Evolutionary conservation across 2,113 vertebrate species (phyloP), one percentile per base, ranked within the genome.

Genomic region (Aplodontia rufa): DNA sequence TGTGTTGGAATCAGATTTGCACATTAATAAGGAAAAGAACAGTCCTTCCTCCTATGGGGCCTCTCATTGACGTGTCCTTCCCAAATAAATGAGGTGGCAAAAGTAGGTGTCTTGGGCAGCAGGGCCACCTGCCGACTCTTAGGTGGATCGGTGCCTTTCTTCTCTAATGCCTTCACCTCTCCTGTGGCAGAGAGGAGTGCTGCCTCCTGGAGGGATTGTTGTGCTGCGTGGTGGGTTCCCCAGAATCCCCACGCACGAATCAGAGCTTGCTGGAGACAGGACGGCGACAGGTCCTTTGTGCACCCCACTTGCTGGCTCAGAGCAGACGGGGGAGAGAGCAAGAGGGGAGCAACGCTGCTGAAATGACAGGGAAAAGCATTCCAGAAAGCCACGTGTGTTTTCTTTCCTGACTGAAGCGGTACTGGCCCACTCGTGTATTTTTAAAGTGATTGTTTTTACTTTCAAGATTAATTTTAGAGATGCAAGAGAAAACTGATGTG

Each of bases 371-470:
- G 12, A 5, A 64, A 74, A 13, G 16, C 8, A 10, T 75, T 55
- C 40, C 28, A 22, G n/a, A 72, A 91, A 85, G 37, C 35, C 22
- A 5, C 3, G 22, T 4, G 2, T 32, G n/a, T 3, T 32, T 6
- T 62, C 8, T 49, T 20, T 76, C 26, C 42, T 58, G 53, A n/a
- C 14, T 35, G 45, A 66, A 84, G 19, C 40, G 0, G 9, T 60
- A 20, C 35, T 20, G 69, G 35, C 11, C 64, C 71, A 2, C 42
- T n/a, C 0, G 8, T 6, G 37, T 5, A 4, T 60, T 30, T 51
- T 68, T 94, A 42, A 78, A 95, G 91, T 53, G 35, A 26, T 66
- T 96, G 49, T 93, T 81, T 82, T 89, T 86, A 81, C 32, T 89
- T 55, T 58, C 20, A 30, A 66, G 53, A 79, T 71, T 90, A 76